Percentiles rank a stretch among this genome's conserved stretches.
These are phyloP conservation scores for Gambusia affinis DNA, from an alignment of 2,113 vertebrate species.

Conservation along the genomic window DNA sequence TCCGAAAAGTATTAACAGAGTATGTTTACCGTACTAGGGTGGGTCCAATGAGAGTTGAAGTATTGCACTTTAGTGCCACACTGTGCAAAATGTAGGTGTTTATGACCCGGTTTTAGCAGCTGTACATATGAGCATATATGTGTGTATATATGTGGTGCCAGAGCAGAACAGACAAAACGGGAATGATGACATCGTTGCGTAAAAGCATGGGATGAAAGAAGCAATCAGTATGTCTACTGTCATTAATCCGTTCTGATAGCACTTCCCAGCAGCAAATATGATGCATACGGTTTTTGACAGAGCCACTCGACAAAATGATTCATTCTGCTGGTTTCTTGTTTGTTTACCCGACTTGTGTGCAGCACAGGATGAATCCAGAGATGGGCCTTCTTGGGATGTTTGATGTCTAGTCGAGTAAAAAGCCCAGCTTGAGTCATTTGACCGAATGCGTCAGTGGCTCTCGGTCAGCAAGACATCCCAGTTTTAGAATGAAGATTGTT, in stretches of 20 bases:
- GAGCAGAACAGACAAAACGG: not conserved
- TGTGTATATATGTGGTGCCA: not conserved
- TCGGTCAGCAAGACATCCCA: not conserved
- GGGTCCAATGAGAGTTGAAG: not conserved
- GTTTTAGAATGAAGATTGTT: not conserved
- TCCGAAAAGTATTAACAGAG: not conserved
- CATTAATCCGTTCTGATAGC: not conserved
- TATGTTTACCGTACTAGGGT: constrained; percentile 10
- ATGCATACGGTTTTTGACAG: not conserved
- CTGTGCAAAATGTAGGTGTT: not conserved
- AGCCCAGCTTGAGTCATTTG: not conserved
- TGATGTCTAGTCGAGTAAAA: not conserved
- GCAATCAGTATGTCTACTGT: not conserved
- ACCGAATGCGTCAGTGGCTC: not conserved
- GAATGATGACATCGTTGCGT: not conserved
- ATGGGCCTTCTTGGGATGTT: not conserved
- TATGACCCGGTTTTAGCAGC: not conserved
- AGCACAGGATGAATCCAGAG: not conserved
- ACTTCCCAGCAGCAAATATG: not conserved
- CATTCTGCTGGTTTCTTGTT: not conserved
- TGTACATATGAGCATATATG: not conserved
- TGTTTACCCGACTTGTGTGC: not conserved
- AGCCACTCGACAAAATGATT: not conserved
- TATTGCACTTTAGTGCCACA: not conserved
- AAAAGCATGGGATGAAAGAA: not conserved